Evolutionary conservation across 2,888 invertebrate species (phyloP), one percentile per base, ranked within the genome.

Genomic region (Agonopterix subpropinquella): DNA sequence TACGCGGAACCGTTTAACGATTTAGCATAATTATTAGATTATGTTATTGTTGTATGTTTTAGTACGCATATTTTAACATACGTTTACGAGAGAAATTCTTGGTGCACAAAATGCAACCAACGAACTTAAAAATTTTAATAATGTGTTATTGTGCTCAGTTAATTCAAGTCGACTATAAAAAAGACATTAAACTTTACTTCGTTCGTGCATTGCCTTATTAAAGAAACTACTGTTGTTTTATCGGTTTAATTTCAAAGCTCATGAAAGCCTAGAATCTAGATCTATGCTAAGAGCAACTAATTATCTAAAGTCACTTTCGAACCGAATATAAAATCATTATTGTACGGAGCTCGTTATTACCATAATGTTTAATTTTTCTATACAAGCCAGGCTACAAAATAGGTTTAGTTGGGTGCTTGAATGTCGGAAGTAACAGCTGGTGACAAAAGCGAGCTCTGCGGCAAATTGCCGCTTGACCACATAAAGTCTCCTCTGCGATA

Each of bases 1-100:
- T 72, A 73, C 63, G 62, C 65, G 63, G 65, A 72, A 67, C 75
- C 76, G 75, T 79, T 79, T 79, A 75, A 68, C 73, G 72, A 78
- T 78, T 80, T 78, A 69, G 70, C 77, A 81, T 81, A 80, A 79
- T 80, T 72, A 71, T 70, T 65, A 73, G 72, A 70, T 74, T 71
- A 67, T 73, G 73, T 70, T 74, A 68, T 70, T 71, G 62, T 73
- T 74, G 68, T 73, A 77, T 73, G 74, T 67, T 62, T 56, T 62
- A 58, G 64, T 60, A 59, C 61, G 70, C 70, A 67, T 72, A 70
- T 57, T 75, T 79, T 79, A 65, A 62, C 76, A 77, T 79, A 73
- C 60, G 53, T 67, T 71, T 69, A 70, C 57, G 64, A 73, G 74
- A 72, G 28, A 28, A 28, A 28, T 28, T 67, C 64, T 62, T 64